These are phyloP conservation scores for Alouatta palliata DNA, from an alignment of 2,113 vertebrate genomes.

Conservation along the genomic window DNA sequence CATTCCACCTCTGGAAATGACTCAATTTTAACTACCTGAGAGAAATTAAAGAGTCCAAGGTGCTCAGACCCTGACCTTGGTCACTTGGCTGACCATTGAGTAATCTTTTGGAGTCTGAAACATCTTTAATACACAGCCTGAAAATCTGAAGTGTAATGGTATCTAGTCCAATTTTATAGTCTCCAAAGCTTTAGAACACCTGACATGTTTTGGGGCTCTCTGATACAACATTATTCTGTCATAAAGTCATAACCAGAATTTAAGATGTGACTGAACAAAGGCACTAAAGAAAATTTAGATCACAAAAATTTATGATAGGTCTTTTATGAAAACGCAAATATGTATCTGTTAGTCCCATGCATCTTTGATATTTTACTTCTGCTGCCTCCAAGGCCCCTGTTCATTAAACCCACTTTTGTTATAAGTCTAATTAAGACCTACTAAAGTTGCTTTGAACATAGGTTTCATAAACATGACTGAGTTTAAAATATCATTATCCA, in stretches of 20 bases:
- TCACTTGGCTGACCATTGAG: background rate
- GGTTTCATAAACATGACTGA: slow-evolving; percentile 48
- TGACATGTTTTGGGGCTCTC: background rate
- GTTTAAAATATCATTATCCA: slow-evolving; percentile 23
- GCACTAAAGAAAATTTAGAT: background rate
- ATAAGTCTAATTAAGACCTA: slow-evolving; percentile 27
- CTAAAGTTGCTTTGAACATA: slow-evolving; percentile 24
- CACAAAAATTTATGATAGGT: background rate
- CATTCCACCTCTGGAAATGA: slow-evolving; percentile 32
- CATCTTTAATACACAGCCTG: background rate
- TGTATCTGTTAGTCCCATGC: background rate
- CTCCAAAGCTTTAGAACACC: slow-evolving; percentile 3
- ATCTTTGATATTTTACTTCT: slow-evolving; percentile 16
- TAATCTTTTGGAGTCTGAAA: background rate
- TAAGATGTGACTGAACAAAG: slow-evolving; percentile 1
- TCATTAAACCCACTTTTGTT: slow-evolving; percentile 4
- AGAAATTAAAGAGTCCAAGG: slow-evolving; percentile 22
- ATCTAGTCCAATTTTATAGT: background rate
- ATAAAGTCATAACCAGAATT: slow-evolving; percentile 31
- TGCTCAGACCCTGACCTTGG: background rate
- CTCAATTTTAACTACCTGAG: slow-evolving; percentile 8
- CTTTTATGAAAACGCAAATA: background rate
- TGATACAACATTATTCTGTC: background rate
- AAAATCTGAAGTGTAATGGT: background rate
- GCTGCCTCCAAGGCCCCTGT: background rate